Base-by-base conservation (phyloP, 2,888 invertebrate genomes). In the Hypomecis punctinalis region DNA sequence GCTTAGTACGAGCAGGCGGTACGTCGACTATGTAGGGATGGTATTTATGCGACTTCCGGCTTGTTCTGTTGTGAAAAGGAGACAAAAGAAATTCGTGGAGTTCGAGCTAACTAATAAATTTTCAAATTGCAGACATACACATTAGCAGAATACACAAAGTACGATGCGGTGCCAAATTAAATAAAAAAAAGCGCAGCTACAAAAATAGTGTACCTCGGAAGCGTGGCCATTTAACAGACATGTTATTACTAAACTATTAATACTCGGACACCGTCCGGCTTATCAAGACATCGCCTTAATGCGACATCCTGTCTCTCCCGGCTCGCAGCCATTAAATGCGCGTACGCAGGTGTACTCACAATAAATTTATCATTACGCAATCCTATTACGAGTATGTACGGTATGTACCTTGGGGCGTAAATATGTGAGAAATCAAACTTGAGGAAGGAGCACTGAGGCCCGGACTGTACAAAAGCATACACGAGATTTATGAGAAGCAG, bases 161-260 rank as follows among this genome's bases (percentile, higher is more conserved):
- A 23, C 23, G 23, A 23, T 23, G 23, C 23, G 23, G 3, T 3
- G 3, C 23, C 3, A 23, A 23, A 23, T 23, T 23, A 23, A 23
- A 23, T 3, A 23, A 23, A 23, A 23, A 23, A 23, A 23, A 23
- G 23, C 23, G 23, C 23, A 23, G 23, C 35, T 43, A 52, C 35
- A 63, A 49, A 65, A 37, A 57, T 36, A 39, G 43, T 40, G 40
- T 55, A 52, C 56, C 46, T 56, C 61, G 67, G 67, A 69, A 67
- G 63, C 65, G 57, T 55, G 63, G 66, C 63, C 37, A 61, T 65
- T 63, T 69, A 66, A 60, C 68, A 37, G 55, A 33, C 55, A 47
- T 23, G 59, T 66, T 71, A 57, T 67, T 75, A 80, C 78, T 76
- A 82, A 76, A 76, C 69, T 78, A 78, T 75, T 76, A 77, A 78